A percentile compares a stretch with the other conserved stretches of the same genome.
Evolutionary conservation across 2,888 invertebrate species (phyloP).

Genomic region (Tetrapedia diversipes): DNA sequence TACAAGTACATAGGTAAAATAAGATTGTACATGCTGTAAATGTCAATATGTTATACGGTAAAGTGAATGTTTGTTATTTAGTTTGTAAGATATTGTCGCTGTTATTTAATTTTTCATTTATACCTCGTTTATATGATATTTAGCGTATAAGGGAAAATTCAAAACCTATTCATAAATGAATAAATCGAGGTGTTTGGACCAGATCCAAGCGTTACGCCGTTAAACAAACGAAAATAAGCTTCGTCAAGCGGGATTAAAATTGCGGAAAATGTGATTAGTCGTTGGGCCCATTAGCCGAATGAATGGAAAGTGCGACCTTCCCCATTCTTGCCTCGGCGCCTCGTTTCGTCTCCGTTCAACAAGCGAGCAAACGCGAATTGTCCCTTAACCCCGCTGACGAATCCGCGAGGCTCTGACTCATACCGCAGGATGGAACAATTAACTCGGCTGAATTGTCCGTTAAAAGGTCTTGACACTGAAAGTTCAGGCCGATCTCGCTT

Average conservation of each 20-base stretch:
- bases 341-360: slow-evolving; percentile 4
- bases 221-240: slow-evolving; percentile 32
- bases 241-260: slow-evolving; percentile 46
- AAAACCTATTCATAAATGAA: too few relatives aligned
- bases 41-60: too few relatives aligned
- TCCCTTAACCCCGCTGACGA: slow-evolving; percentile 47
- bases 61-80: too few relatives aligned
- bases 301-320: slow-evolving; percentile 40
- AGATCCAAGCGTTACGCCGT: neutral
- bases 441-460: slow-evolving; percentile 73
- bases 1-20: too few relatives aligned
- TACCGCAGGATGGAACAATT: slow-evolving; percentile 77
- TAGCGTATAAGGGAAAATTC: too few relatives aligned
- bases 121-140: too few relatives aligned
- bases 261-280: slow-evolving; percentile 50
- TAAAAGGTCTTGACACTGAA: slow-evolving; percentile 74
- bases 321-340: neutral
- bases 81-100: too few relatives aligned
- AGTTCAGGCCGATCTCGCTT: slow-evolving; percentile 50
- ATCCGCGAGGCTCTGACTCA: slow-evolving; percentile 68
- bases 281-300: slow-evolving; percentile 53
- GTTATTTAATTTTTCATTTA: too few relatives aligned
- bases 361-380: slow-evolving; percentile 52
- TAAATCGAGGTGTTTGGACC: slow-evolving; percentile 6
- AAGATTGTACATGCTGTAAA: too few relatives aligned